Conservation (phyloP, 2,888 invertebrate genomes). For the Sesia apiformis region DNA sequence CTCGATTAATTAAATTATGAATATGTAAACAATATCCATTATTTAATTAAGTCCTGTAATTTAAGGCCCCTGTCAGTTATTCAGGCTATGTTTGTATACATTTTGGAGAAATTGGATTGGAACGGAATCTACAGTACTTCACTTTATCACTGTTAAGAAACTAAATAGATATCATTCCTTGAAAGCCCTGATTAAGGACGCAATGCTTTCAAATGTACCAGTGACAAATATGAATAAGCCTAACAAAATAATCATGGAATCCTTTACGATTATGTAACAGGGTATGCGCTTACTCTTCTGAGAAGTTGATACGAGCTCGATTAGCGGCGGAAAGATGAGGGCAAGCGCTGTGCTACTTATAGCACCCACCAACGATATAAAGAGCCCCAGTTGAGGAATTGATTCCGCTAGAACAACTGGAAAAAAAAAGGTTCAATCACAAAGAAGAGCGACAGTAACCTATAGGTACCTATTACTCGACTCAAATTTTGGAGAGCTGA, state of each 20-base stretch:
- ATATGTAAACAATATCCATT: too few species aligned
- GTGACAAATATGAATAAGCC: conserved; percentile 82
- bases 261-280: conserved; percentile 66
- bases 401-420: conserved; percentile 89
- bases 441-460: neutral
- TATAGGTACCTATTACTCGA: neutral
- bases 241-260: conserved; percentile 77
- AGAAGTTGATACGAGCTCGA: conserved; percentile 84
- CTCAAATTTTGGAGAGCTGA: neutral
- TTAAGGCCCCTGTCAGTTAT: too few species aligned
- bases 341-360: conserved; percentile 91
- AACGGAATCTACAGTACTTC: too few species aligned
- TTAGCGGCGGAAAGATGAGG: conserved; percentile 89
- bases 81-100: too few species aligned
- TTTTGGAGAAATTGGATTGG: too few species aligned
- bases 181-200: conserved; percentile 73
- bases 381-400: conserved; percentile 88
- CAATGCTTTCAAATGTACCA: conserved; percentile 83
- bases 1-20: too few species aligned
- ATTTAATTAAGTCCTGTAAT: too few species aligned
- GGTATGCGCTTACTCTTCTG: conserved; percentile 71
- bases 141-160: too few species aligned
- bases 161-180: neutral
- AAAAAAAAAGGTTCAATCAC: conserved; percentile 22
- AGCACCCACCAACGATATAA: conserved; percentile 94